phyloP scores from a whole-genome alignment of 2,113 vertebrate species.

The Chlorodrepanis virens region DNA sequence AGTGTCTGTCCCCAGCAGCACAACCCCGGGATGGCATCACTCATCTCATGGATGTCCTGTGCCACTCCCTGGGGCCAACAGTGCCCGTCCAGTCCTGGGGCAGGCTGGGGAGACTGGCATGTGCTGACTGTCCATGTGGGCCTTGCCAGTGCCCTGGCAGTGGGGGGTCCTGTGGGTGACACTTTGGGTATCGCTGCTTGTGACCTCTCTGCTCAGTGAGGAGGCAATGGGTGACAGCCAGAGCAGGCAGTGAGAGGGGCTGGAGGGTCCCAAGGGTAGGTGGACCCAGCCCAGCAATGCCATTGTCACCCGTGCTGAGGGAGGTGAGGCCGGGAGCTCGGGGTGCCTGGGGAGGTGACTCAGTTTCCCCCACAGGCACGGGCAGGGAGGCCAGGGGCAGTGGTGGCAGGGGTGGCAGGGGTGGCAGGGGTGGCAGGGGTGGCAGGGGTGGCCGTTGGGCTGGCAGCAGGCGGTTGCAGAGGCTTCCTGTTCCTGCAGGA shows the following conservation, averaged over 20 bases:
- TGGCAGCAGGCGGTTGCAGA: not conserved
- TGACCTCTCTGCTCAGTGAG: not conserved
- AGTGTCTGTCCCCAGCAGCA: not conserved
- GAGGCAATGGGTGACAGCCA: not conserved
- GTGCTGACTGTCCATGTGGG: rapidly evolving
- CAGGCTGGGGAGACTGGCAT: not conserved
- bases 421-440: not conserved
- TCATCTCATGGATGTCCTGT: not conserved
- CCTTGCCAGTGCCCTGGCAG: rapidly evolving
- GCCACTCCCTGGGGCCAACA: rapidly evolving
- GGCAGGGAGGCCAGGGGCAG: not conserved
- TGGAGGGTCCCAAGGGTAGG: not conserved
- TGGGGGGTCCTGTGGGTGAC: rapidly evolving
- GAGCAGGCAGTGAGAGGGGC: too few relatives aligned
- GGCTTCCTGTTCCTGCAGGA: constrained; percentile 30
- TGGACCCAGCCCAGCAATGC: rapidly evolving
- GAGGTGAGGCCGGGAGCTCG: not conserved
- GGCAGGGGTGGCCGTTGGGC: not conserved
- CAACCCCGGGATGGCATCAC: not conserved
- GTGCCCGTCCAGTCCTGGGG: not conserved
- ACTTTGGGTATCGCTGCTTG: not conserved
- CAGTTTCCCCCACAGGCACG: not conserved
- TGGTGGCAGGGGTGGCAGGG: not conserved
- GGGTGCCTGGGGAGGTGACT: not conserved
- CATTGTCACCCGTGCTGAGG: rapidly evolving